Evolutionary conservation across 2,113 vertebrate genomes (phyloP), one percentile per base, ranked within the genome.

Genomic region (Psittacara wagleri): DNA sequence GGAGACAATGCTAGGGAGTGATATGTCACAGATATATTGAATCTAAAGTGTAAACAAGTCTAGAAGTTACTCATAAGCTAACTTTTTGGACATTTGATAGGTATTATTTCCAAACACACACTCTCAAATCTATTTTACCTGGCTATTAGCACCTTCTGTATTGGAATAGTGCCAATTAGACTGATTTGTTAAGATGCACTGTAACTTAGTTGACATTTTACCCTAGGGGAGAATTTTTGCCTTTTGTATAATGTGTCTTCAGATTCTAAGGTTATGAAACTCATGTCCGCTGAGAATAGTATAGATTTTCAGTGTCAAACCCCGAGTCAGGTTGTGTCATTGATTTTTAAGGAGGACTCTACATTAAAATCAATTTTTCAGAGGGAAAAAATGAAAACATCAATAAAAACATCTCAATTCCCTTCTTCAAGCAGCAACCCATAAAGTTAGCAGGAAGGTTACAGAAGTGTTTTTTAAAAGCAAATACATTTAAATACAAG

Each of bases 261-360:
- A 92, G n/a, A 69, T 51, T 61, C 76, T 61, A 59, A 70, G 57
- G 44, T 73, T 79, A 37, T 69, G 80, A 85, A 91, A 64, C 7
- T 48, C 52, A 55, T 41, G 28, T 87, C 87, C 82, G 52, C 46
- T 49, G 84, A 94, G 82, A 94, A 63, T 33, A 86, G 17, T 41
- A 95, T 77, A 86, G 91, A 83, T 93, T 94, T 89, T 88, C 73
- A 62, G 62, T 87, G 86, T 78, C 82, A 95, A 94, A 92, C 11
- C 33, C 41, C 52, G 61, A 95, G 44, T 84, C 70, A 78, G 81
- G 41, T 59, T 79, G 29, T 91, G 54, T 48, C 69, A 94, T 88
- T 95, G 96, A 97, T 96, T 96, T 96, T 96, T 88, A 93, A 95
- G 64, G 68, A 86, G 76, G 52, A 76, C 22, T 90, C 61, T 28